Evolutionary conservation across 2,797 vertebrate species (phyloP).

Genomic region (Sardinella longiceps): DNA sequence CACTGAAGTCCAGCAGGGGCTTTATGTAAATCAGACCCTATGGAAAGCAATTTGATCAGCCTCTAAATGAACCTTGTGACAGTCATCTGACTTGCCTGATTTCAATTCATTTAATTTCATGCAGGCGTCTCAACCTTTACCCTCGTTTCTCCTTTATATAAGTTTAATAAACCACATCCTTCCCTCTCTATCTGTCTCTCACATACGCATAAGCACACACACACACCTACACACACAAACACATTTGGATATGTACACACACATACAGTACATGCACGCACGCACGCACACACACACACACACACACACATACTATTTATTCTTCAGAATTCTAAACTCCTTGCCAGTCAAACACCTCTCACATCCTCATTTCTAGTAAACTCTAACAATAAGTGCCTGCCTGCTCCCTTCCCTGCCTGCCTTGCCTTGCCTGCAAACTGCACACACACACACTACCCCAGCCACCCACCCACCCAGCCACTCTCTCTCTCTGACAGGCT

Average conservation of each 20-base stretch:
- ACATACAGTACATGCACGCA: neutral
- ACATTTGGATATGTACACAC: neutral
- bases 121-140: neutral
- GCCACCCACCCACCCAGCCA: too few species aligned
- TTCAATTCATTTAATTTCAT: neutral
- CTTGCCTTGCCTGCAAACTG: neutral
- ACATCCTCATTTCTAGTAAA: conserved; percentile 1
- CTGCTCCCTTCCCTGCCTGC: neutral
- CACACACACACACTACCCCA: too few species aligned
- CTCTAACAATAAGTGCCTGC: conserved; percentile 12
- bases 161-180: neutral
- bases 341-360: neutral
- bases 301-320: neutral
- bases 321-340: neutral
- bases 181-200: neutral
- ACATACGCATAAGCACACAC: neutral
- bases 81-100: neutral
- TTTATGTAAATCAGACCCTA: neutral
- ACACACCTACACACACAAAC: neutral
- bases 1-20: neutral
- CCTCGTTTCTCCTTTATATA: neutral
- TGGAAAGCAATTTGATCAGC: neutral
- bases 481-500: neutral
- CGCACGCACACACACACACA: neutral
- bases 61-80: neutral